Base-by-base conservation (phyloP, 2,888 invertebrate genomes). In the Diadegma fenestrale region DNA sequence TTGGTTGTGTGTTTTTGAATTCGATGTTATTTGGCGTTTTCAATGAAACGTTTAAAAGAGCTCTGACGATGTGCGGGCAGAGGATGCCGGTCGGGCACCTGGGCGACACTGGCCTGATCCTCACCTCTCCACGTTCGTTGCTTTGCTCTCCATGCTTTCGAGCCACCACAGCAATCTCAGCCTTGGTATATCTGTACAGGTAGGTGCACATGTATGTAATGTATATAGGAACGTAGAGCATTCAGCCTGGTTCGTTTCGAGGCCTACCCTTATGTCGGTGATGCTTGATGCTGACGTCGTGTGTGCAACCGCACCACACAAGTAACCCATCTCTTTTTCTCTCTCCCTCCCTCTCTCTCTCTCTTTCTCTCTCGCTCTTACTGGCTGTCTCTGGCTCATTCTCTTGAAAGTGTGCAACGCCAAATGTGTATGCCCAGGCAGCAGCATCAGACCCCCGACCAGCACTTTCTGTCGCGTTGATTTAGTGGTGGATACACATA, bases 21-120 rank as follows among this genome's bases (percentile, higher is more conserved):
- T 64, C 48, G 7, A 10, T 43, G 37, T 26, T 33, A 4, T 54
- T 37, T 69, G 63, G 37, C 17, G 14, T 54, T 54, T 77, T 26
- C 22, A 48, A 45, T n/a, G 22, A 43, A 19, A 48, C 41, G 68
- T 14, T 72, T 66, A 43, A 63, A 48, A 68, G 73, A 61, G 33
- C 12, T 41, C 66, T 17, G 58, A 76, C 61, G 81, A 51, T 82
- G 85, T 82, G 76, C 84, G 81, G 76, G 81, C 77, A 83, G 85
- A 84, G 85, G 86, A 82, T 82, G 80, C 87, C 85, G 84, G 84
- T 88, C 85, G 85, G 82, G 89, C 90, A 91, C 91, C 90, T 90
- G 91, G 90, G 88, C 91, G 91, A 91, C 91, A 91, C 90, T 89
- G 88, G 84, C 83, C 86, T 84, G 80, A 82, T 87, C 85, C 78